Conservation (phyloP, 2,797 vertebrate genomes). For the Hafferia zeledoni region DNA sequence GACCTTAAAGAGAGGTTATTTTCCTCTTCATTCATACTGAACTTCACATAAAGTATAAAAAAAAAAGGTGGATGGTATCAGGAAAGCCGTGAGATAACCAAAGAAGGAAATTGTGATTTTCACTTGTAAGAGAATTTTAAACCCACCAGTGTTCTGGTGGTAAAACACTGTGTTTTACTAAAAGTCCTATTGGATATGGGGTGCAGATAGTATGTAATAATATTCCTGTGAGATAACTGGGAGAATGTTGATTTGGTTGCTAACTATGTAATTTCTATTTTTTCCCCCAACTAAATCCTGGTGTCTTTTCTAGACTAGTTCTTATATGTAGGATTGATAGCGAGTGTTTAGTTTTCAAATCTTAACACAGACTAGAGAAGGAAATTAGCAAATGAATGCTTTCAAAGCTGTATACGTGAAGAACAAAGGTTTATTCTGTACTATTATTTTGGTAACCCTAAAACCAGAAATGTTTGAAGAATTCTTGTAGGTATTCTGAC, state of each 20-base stretch:
- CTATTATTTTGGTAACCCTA: constrained; percentile 58
- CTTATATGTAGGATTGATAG: background rate
- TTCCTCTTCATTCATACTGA: background rate
- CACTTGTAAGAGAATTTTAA: background rate
- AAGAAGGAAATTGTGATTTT: background rate
- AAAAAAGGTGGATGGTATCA: background rate
- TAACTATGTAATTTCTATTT: background rate
- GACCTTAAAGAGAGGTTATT: background rate
- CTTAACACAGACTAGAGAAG: background rate
- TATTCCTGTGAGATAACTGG: background rate
- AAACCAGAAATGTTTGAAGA: constrained; percentile 33
- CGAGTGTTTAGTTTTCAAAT: background rate
- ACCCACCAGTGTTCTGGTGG: background rate
- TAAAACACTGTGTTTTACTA: background rate
- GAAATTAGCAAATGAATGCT: background rate
- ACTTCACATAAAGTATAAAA: background rate
- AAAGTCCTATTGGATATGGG: background rate
- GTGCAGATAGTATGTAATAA: background rate
- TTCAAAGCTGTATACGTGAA: constrained; percentile 26
- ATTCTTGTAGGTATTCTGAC: constrained; percentile 43
- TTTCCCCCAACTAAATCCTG: background rate
- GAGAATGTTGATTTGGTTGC: background rate
- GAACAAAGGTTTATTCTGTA: constrained; percentile 18
- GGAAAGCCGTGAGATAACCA: background rate
- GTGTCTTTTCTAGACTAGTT: background rate